A percentile compares a stretch with the other conserved stretches of the same genome.
These are phyloP conservation scores for Calameuta filiformis DNA, from an alignment of 2,888 invertebrate species.

Conservation along the genomic window DNA sequence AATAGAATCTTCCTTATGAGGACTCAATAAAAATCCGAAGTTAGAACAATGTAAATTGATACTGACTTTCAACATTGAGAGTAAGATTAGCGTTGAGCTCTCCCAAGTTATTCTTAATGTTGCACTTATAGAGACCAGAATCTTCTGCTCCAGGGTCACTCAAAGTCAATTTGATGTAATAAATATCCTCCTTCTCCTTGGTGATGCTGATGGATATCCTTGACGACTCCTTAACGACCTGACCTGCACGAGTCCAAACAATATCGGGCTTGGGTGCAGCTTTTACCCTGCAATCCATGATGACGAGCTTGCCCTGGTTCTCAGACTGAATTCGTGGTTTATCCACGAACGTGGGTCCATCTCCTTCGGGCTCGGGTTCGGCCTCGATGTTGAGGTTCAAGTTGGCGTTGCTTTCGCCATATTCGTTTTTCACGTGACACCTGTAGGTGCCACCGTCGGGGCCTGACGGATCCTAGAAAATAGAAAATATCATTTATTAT, in stretches of 20 bases:
- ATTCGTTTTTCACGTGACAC: slow-evolving; percentile 95
- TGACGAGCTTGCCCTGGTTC: slow-evolving; percentile 83
- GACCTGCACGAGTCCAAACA: slow-evolving; percentile 85
- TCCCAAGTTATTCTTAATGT: slow-evolving; percentile 94
- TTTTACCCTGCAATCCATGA: slow-evolving; percentile 88
- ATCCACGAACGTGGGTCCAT: slow-evolving; percentile 93
- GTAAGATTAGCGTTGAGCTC: slow-evolving; percentile 97
- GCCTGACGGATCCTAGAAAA: slow-evolving; percentile 78
- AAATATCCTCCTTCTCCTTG: slow-evolving; percentile 80
- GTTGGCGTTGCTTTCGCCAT: slow-evolving; percentile 96
- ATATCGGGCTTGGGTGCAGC: slow-evolving; percentile 87
- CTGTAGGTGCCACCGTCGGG: slow-evolving; percentile 90
- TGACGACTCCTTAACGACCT: slow-evolving; percentile 82
- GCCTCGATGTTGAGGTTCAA: slow-evolving; percentile 97
- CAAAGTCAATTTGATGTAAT: slow-evolving; percentile 87
- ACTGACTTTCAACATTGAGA: slow-evolving; percentile 96
- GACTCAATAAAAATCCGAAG: slow-evolving; percentile 11
- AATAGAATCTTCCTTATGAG: background rate
- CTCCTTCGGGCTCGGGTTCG: slow-evolving; percentile 91
- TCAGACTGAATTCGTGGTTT: slow-evolving; percentile 90
- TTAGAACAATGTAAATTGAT: background rate
- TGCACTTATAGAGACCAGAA: slow-evolving; percentile 98
- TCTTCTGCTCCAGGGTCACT: slow-evolving; percentile 94
- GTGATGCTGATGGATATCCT: slow-evolving; percentile 82
- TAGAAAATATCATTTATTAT: slow-evolving; percentile 8